phyloP scores from a whole-genome alignment of 2,888 invertebrate genomes.

The Suillia variegata region DNA sequence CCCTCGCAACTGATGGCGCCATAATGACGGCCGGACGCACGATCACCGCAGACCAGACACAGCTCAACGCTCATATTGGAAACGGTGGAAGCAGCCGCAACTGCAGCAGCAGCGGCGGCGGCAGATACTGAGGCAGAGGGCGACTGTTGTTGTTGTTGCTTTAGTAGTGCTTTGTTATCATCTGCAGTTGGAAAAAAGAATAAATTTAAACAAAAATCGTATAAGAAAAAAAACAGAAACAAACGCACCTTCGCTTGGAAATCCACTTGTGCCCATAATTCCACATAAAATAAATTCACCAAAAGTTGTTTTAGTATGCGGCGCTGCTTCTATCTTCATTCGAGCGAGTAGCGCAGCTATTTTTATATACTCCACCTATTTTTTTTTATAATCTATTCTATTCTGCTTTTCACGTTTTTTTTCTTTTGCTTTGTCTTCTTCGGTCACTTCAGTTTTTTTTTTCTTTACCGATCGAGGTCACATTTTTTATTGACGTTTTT shows the following conservation, averaged over 20 bases:
- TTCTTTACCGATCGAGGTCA: neutral
- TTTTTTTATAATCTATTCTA: neutral
- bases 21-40: conserved; percentile 94
- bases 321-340: too few relatives aligned
- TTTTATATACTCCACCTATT: too few relatives aligned
- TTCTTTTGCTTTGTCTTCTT: too few relatives aligned
- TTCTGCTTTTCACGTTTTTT: too few relatives aligned
- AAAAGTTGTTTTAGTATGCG: conserved; percentile 39
- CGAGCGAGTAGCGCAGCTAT: too few relatives aligned
- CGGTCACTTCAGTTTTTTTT: neutral
- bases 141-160: conserved; percentile 29
- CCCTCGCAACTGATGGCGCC: conserved; percentile 91
- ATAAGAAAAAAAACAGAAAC: too few relatives aligned
- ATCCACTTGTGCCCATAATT: conserved; percentile 37
- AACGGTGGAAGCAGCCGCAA: conserved; percentile 28
- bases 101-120: conserved; percentile 10
- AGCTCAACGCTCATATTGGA: conserved; percentile 67
- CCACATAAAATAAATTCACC: conserved; percentile 31
- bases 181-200: too few relatives aligned
- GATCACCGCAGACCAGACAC: conserved; percentile 94
- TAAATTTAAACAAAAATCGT: too few relatives aligned
- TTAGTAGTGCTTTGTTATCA: conserved; percentile 29
- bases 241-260: conserved; percentile 50
- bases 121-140: conserved; percentile 24
- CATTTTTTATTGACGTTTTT: neutral